A percentile compares a stretch with the other conserved stretches of the same genome.
These are phyloP conservation scores for Ferrisia virgata DNA, from an alignment of 2,888 invertebrate genomes.

Conservation along the genomic window DNA sequence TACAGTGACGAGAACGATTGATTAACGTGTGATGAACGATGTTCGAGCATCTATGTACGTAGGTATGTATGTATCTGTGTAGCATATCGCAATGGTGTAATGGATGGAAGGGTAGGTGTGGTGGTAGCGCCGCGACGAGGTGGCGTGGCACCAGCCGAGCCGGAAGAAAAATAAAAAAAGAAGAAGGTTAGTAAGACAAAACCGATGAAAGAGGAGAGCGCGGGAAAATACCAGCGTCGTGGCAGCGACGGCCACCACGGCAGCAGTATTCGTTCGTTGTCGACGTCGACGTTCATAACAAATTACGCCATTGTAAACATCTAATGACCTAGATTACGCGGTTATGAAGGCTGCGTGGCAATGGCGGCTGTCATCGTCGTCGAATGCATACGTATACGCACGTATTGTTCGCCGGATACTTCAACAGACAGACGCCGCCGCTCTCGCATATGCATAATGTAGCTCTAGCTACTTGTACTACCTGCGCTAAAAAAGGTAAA, in stretches of 20 bases:
- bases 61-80: too few species aligned
- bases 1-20: too few species aligned
- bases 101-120: neutral
- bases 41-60: too few species aligned
- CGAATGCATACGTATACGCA: neutral
- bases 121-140: neutral
- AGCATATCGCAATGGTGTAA: neutral
- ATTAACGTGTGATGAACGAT: neutral
- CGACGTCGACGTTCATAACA: neutral
- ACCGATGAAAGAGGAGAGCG: neutral
- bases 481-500: too few species aligned
- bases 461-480: too few species aligned
- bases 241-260: too few species aligned
- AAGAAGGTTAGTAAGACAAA: neutral
- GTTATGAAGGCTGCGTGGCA: conserved; percentile 4
- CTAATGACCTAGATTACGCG: conserved; percentile 21
- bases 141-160: neutral
- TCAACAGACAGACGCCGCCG: neutral
- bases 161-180: neutral
- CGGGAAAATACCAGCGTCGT: neutral
- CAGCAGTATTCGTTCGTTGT: too few species aligned
- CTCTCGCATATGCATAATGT: neutral
- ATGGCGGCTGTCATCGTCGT: neutral
- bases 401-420: neutral
- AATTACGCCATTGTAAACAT: conserved; percentile 27